Percentiles rank a stretch among this genome's conserved stretches.
These are phyloP conservation scores for Philotrypesis tridentata DNA, from an alignment of 1,140 invertebrate genomes.

Conservation along the genomic window DNA sequence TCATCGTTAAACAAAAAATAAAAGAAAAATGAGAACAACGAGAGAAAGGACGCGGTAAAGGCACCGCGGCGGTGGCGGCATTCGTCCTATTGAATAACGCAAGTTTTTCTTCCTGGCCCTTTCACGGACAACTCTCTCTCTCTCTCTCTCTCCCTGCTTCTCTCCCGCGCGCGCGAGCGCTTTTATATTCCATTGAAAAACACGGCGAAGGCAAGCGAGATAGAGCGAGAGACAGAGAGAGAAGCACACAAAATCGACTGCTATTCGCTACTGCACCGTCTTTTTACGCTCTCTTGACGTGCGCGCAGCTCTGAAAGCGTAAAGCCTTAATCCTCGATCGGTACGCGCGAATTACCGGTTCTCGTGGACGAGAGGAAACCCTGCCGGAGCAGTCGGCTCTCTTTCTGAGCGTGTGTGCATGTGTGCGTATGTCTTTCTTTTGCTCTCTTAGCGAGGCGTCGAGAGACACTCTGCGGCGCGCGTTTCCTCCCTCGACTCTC, in stretches of 20 bases:
- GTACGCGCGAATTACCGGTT: background rate
- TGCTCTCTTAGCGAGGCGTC: too few species aligned
- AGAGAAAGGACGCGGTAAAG: background rate
- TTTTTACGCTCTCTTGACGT: background rate
- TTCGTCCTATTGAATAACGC: constrained; percentile 9
- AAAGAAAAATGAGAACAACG: background rate
- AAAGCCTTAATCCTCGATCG: constrained; percentile 35
- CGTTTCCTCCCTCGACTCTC: too few species aligned
- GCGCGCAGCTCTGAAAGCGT: background rate
- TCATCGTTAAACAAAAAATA: constrained; percentile 12
- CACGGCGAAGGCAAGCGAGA: background rate
- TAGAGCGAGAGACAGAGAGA: too few species aligned
- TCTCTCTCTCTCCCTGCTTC: background rate
- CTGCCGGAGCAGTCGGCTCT: background rate
- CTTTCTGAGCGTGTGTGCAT: too few species aligned
- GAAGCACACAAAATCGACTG: background rate
- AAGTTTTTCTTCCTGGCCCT: background rate
- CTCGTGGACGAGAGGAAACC: constrained; percentile 20
- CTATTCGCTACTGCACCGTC: background rate
- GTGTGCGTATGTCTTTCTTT: background rate
- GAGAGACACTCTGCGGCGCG: background rate
- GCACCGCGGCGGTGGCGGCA: background rate
- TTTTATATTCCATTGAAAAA: constrained; percentile 21
- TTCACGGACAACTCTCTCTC: background rate
- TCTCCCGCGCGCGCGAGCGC: background rate